Base-by-base conservation (phyloP, 2,888 invertebrate genomes). In the Polyommatus iphigenia region DNA sequence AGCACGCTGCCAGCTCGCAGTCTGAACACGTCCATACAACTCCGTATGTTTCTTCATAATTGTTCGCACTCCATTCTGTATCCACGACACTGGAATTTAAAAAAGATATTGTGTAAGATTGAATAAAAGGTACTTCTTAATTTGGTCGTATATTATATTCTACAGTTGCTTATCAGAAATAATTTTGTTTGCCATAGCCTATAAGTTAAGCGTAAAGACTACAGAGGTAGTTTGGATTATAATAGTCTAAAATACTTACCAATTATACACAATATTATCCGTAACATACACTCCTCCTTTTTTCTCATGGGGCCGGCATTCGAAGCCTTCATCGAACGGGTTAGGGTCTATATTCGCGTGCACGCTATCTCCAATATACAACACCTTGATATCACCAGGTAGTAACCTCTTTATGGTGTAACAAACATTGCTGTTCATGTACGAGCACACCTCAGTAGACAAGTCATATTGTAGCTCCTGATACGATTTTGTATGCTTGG, bases 201-300 rank as follows among this genome's bases (percentile, higher is more conserved):
- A n/a, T n/a, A n/a, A n/a, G n/a, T n/a, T n/a, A n/a, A n/a, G n/a
- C n/a, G n/a, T n/a, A n/a, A n/a, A 24, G 24, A 24, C 24, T 24
- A 24, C 24, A 24, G 24, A 24, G 24, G 24, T 32, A 41, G 8
- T 41, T 41, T 41, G 36, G 8, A 41, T 41, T 8, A 41, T 41
- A 41, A 41, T 41, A 41, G 7, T 41, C 36, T 41, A 7, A 41
- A 41, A 62, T 67, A 67, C 67, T 67, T 13, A 41, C 62, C 46
- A 77, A 18, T 46, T 76, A 18, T 77, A 77, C 10, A 97, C 97
- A 46, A 99, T 95, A 89, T 97, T 97, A 82, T 97, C 96, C 0
- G 97, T 97, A 8, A 99, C 95, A 87, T 96, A 96, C 18, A 97
- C 91, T 0, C 99, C 99, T 0, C 99, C 99, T 87, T 98, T 97